Conservation (phyloP, 2,113 vertebrate species). For the Poecile atricapillus region DNA sequence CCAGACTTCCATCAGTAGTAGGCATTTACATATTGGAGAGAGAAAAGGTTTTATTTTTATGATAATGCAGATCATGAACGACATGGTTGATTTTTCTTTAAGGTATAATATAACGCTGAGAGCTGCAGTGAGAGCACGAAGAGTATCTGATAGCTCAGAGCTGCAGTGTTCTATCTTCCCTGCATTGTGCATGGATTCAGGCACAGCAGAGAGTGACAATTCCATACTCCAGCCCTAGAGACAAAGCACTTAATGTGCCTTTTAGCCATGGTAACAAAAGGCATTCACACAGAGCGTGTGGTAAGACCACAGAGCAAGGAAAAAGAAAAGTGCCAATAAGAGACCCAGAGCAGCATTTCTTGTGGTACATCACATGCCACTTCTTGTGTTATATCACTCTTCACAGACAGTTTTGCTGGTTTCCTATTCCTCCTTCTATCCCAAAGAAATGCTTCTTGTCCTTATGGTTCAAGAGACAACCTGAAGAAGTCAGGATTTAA, state of each 20-base stretch:
- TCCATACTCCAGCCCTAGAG: neutral
- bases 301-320: neutral
- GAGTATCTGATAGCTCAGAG: neutral
- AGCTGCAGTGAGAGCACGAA: neutral
- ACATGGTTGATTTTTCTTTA: neutral
- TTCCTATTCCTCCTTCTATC: neutral
- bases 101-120: neutral
- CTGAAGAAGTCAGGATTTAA: neutral
- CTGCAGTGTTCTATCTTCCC: neutral
- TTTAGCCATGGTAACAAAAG: neutral
- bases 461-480: neutral
- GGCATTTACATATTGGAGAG: neutral
- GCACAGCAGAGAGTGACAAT: neutral
- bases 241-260: fast-evolving
- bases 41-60: neutral
- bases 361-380: too few relatives aligned
- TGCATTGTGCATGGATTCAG: neutral
- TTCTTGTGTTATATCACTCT: neutral
- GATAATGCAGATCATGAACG: neutral
- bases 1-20: neutral
- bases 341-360: neutral
- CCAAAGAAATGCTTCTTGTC: neutral
- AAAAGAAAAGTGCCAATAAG: neutral
- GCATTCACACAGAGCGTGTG: fast-evolving
- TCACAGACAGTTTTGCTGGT: neutral